Conservation (phyloP, 2,797 vertebrate genomes). For the Benthosema pterotum region DNA sequence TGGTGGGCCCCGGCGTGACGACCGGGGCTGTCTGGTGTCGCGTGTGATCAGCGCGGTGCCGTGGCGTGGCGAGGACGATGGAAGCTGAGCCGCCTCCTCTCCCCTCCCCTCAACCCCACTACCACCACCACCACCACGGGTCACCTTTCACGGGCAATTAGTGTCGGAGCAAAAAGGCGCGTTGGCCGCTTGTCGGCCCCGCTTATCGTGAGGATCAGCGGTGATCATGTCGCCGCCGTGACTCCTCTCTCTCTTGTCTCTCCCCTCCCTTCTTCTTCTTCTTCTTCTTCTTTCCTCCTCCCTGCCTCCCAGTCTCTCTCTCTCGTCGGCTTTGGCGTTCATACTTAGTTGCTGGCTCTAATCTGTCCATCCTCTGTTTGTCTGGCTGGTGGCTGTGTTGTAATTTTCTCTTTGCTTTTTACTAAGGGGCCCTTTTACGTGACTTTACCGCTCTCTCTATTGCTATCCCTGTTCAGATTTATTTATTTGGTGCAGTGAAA, state of each 20-base stretch:
- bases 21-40: conserved; percentile 94
- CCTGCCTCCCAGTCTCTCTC: conserved; percentile 49
- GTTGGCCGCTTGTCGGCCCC: conserved; percentile 93
- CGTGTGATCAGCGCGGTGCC: conserved; percentile 80
- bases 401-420: conserved; percentile 59
- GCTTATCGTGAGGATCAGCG: conserved; percentile 92
- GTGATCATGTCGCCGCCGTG: conserved; percentile 82
- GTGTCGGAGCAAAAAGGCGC: conserved; percentile 92
- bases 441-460: conserved; percentile 28
- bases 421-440: conserved; percentile 21
- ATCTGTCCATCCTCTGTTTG: conserved; percentile 69
- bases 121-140: conserved; percentile 81
- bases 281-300: neutral
- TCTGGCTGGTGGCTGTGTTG: conserved; percentile 69
- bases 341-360: conserved; percentile 59
- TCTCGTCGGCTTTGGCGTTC: conserved; percentile 60
- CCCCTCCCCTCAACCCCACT: conserved; percentile 62
- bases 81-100: conserved; percentile 93
- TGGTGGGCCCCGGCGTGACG: conserved; percentile 79
- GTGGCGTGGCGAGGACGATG: conserved; percentile 83
- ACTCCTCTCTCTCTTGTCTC: conserved; percentile 54
- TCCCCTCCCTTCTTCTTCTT: conserved; percentile 8
- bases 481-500: conserved; percentile 45
- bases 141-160: conserved; percentile 99
- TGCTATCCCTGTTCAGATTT: conserved; percentile 26